Evolutionary conservation across 2,888 invertebrate genomes (phyloP), one percentile per base, ranked within the genome.

Genomic region (Campoplex nolae): DNA sequence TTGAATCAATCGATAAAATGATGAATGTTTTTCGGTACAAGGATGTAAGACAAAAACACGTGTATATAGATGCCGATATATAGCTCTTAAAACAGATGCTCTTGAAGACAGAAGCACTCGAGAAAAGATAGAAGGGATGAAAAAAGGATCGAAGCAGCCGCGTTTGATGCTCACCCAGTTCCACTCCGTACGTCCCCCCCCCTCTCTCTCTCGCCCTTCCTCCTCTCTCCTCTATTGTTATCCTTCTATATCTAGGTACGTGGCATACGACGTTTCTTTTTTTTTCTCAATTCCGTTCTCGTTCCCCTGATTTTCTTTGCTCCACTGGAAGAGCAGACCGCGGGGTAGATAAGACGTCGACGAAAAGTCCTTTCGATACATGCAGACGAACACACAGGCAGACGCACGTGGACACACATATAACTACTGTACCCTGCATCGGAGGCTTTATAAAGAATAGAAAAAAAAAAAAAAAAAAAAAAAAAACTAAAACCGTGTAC

Each of bases 231-330:
- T 3, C 56, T 67, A 76, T 83, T 85, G 75, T 82, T 75, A 65
- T 78, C 77, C 54, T 73, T 51, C 75, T 76, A 51, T 76, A 70
- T 84, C 75, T 81, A 83, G 87, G 88, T 89, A 83, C 88, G 88
- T 89, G 88, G 85, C 89, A 84, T 83, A 83, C 73, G 74, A 74
- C 54, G 16, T 32, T 32, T 62, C 62, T 32, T 62, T 9, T 62
- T 62, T 78, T 82, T 48, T 70, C 28, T 42, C 23, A 28, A 9
- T 38, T 56, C 13, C 23, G 16, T 38, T 62, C 62, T 42, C 45
- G 13, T 45, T 45, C 75, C 28, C 42, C 54, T 38, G 78, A 71
- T 85, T 67, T 81, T 84, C 73, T 77, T 73, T 42, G 82, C 32
- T 87, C 85, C 70, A 38, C 70, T 73, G 42, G 62, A 62, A 70